Percentiles rank a stretch among this genome's conserved stretches.
Evolutionary conservation across 2,888 invertebrate genomes (phyloP).

Genomic region (Oscheius sp.): DNA sequence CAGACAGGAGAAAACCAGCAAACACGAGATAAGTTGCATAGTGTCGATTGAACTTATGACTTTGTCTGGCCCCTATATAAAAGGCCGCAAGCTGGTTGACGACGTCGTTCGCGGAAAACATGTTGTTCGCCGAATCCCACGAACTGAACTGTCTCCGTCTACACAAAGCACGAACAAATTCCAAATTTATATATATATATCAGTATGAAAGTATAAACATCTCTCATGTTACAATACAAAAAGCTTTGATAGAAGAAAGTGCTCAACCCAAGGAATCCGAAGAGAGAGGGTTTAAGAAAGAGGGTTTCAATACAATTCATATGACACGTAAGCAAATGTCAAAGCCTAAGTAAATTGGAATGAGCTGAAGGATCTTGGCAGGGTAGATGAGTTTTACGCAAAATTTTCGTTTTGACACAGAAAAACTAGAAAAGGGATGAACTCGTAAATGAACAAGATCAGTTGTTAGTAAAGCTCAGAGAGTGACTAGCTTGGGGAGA

Average conservation of each 20-base stretch:
- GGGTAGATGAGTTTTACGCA: slow-evolving; percentile 9
- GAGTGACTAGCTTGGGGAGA: slow-evolving; percentile 7
- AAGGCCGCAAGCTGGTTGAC: slow-evolving; percentile 1
- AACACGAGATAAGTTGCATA: background rate
- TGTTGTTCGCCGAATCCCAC: slow-evolving; percentile 7
- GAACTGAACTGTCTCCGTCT: background rate
- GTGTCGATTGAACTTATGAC: background rate
- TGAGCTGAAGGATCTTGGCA: slow-evolving; percentile 18
- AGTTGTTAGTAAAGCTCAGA: slow-evolving; percentile 24
- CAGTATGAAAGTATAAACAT: slow-evolving; percentile 26
- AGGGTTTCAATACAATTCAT: background rate
- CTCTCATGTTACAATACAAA: slow-evolving; percentile 21
- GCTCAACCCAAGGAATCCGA: slow-evolving; percentile 11
- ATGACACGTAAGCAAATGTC: slow-evolving; percentile 36
- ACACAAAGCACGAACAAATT: slow-evolving; percentile 16
- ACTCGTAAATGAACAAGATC: slow-evolving; percentile 34
- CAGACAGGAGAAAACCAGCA: background rate
- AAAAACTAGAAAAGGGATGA: slow-evolving; percentile 14
- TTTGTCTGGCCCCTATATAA: slow-evolving; percentile 4
- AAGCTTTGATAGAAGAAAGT: slow-evolving; percentile 26
- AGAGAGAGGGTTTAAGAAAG: slow-evolving; percentile 1
- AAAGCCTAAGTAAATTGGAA: slow-evolving; percentile 7
- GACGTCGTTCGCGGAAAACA: slow-evolving; percentile 19
- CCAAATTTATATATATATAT: slow-evolving; percentile 13
- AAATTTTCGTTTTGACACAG: slow-evolving; percentile 11